Base-by-base conservation (phyloP, 2,797 vertebrate species). In the Echeneis naucrates region DNA sequence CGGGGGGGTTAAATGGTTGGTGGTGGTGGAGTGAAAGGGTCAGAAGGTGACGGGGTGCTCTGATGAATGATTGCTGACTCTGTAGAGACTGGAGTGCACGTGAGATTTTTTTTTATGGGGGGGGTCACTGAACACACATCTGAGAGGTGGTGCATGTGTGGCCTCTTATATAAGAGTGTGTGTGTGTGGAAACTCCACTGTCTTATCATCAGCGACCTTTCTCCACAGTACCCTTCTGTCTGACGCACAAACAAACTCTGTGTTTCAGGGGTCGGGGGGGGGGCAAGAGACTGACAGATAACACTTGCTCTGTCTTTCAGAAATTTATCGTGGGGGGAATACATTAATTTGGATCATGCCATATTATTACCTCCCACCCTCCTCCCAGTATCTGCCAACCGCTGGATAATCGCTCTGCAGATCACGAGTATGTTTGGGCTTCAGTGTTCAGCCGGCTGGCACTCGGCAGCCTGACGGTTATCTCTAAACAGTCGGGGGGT, bases 341-440 rank as follows among this genome's bases (percentile, higher is more conserved):
- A 81, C 88, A 89, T 91, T 90, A 92, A 91, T 86, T 75, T 83
- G 82, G 80, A 89, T 81, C 77, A 83, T 77, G 82, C 65, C 63
- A 72, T 77, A 67, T 86, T 76, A 78, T 70, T 76, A 72, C 63
- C 75, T 66, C 81, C 83, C 4, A 14, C 44, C 38, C 5, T 17
- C 3, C 12, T 27, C 32, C 44, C 53, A 54, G 42, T 58, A 75
- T 71, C 77, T 71, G 52, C 59, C 62, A 72, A 52, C 47, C 66
- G 24, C 72, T 78, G 63, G 73, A 61, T 71, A 55, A 85, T 72
- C 56, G 47, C 57, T 70, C 37, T 32, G 33, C 45, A 60, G 83
- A 85, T 88, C 90, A 87, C 81, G 82, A 73, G 64, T 59, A 17
- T 4, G 51, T 56, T 56, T 45, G 37, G 60, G 47, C 40, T 45